Percentiles rank a stretch among this genome's conserved stretches.
Conservation (phyloP, 2,797 vertebrate genomes). For the Avahi laniger region DNA sequence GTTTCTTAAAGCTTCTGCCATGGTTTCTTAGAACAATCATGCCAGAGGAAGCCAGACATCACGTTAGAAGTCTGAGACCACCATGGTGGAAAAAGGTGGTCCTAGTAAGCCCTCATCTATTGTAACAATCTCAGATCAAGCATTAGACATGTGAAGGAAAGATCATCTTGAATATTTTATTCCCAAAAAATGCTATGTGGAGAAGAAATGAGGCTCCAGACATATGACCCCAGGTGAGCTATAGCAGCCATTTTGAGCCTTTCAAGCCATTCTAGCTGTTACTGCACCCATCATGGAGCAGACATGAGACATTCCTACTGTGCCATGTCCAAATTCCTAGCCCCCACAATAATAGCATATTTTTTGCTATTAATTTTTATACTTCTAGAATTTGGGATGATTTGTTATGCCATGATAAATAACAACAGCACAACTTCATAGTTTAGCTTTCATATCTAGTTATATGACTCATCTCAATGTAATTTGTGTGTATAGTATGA, state of each 20-base stretch:
- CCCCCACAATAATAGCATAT: neutral
- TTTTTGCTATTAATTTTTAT: neutral
- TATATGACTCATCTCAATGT: neutral
- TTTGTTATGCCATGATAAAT: neutral
- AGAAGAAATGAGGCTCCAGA: neutral
- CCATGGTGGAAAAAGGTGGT: neutral
- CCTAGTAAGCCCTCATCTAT: neutral
- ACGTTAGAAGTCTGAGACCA: neutral
- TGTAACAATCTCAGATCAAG: neutral
- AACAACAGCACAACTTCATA: neutral
- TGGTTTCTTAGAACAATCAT: neutral
- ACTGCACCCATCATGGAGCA: neutral
- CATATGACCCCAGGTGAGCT: neutral
- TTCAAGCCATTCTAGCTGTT: neutral
- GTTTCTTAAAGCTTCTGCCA: neutral
- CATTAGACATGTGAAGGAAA: neutral
- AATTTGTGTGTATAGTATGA: neutral
- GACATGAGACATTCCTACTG: neutral
- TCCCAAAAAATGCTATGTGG: neutral
- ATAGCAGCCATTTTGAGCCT: neutral
- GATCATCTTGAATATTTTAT: neutral
- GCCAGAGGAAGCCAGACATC: neutral
- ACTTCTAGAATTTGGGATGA: neutral
- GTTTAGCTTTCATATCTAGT: neutral
- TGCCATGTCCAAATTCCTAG: no score